Evolutionary conservation across 2,797 vertebrate genomes (phyloP).

Genomic region (Cynopterus sphinx): DNA sequence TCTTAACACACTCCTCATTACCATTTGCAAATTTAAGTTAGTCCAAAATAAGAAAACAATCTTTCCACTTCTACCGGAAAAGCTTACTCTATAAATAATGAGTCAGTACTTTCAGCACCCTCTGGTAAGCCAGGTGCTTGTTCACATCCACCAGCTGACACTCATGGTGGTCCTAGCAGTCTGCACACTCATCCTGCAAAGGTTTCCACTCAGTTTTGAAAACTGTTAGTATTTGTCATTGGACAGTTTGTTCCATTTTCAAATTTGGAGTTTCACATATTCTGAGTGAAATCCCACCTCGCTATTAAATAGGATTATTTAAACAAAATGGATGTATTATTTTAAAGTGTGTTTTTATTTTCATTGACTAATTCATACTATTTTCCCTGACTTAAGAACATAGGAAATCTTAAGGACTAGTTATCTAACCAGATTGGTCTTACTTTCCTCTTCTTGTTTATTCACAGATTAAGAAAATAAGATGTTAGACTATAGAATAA

Average conservation of each 20-base stretch:
- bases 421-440: not conserved
- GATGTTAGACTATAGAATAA: not conserved
- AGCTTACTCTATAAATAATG: not conserved
- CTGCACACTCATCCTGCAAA: not conserved
- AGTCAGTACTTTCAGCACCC: not conserved
- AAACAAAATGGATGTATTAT: not conserved
- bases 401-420: not conserved
- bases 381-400: not conserved
- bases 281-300: not conserved
- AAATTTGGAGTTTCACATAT: not conserved
- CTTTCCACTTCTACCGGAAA: not conserved
- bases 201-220: not conserved
- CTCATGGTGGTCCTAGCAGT: not conserved
- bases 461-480: not conserved
- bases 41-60: not conserved
- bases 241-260: not conserved
- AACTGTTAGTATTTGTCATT: not conserved
- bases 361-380: not conserved
- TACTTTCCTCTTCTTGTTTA: not conserved
- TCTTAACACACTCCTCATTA: slow-evolving; percentile 47
- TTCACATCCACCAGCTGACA: not conserved
- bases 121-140: not conserved
- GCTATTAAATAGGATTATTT: not conserved
- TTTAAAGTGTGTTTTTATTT: not conserved
- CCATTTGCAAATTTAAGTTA: slow-evolving; percentile 41